phyloP scores from a whole-genome alignment of 2,113 vertebrate species.

The Pycnonotus jocosus region DNA sequence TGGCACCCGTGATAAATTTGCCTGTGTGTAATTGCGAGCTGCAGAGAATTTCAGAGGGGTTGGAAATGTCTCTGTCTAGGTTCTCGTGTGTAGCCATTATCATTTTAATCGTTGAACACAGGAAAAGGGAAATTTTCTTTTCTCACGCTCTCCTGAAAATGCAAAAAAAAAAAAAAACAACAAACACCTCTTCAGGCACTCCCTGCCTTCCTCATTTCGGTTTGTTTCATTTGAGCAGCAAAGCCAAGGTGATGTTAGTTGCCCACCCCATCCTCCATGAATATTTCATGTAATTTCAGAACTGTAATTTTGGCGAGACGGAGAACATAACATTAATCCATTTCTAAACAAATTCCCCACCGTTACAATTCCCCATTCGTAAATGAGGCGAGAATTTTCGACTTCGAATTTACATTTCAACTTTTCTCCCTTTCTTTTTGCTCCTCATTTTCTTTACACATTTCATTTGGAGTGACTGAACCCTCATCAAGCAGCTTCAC shows the following conservation, averaged over 20 bases:
- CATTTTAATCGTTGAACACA: constrained; percentile 29
- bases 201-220: background rate
- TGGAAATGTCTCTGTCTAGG: constrained; percentile 55
- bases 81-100: constrained; percentile 35
- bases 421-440: background rate
- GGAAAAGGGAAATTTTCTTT: constrained; percentile 16
- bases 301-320: constrained; percentile 11
- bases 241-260: constrained; percentile 10
- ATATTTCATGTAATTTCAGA: constrained; percentile 58
- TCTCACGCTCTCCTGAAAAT: background rate
- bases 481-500: background rate
- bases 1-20: constrained; percentile 57
- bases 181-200: constrained; percentile 1
- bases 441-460: background rate
- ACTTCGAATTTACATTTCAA: background rate
- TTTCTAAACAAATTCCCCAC: constrained; percentile 28
- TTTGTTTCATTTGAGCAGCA: background rate
- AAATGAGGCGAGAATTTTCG: constrained; percentile 9
- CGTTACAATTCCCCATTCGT: background rate
- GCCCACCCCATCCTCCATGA: background rate
- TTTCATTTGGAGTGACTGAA: background rate
- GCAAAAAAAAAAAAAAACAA: constrained; percentile 16
- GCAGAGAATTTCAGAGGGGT: constrained; percentile 56
- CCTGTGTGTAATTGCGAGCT: constrained; percentile 53
- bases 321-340: constrained; percentile 10